Evolutionary conservation across 53 echinoderm and acorn worm species (phyloP), one percentile per base, ranked within the genome.

Genomic region (Astropecten irregularis): DNA sequence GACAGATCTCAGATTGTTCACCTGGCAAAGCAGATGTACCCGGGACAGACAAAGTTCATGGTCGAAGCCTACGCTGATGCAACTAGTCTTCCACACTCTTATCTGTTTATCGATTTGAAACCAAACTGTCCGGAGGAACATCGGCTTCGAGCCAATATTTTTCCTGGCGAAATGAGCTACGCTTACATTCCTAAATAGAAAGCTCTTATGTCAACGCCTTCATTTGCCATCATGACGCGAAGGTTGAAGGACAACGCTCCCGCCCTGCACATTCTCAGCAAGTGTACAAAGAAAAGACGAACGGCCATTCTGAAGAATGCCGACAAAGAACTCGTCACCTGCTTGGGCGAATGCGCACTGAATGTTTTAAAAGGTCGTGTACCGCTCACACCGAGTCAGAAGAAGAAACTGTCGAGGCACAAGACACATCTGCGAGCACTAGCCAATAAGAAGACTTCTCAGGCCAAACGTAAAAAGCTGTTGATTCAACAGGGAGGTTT

Each of bases 1-100:
- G 89, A 93, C 61, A 26, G 68, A 64, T 85, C 93, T 6, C 93
- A 92, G 56, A 73, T 92, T 8, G 51, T 60, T 18, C 83, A 93
- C 71, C 65, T 93, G 27, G 85, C 59, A 5, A 89, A 89, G 82
- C 92, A 92, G 51, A 77, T 89, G 76, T 89, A 86, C 40, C 89
- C 89, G 0, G 89, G 89, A 68, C 86, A 92, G 49, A 63, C 27
- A 2, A 79, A 66, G 42, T 92, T 89, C 53, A 40, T 92, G 37
- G 89, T 89, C 67, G 89, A 92, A 60, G 92, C 74, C 2, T 92
- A 87, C 47, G 62, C 36, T 19, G 84, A 88, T 38, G 84, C 84
- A 1, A 84, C 84, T 5, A 33, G 21, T 35, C 44, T 72, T 14
- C 70, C 87, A 3, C 73, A 84, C 37, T 87, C 83, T 0, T 92